phyloP scores from a whole-genome alignment of 2,113 vertebrate species.

The Verasper variegatus region DNA sequence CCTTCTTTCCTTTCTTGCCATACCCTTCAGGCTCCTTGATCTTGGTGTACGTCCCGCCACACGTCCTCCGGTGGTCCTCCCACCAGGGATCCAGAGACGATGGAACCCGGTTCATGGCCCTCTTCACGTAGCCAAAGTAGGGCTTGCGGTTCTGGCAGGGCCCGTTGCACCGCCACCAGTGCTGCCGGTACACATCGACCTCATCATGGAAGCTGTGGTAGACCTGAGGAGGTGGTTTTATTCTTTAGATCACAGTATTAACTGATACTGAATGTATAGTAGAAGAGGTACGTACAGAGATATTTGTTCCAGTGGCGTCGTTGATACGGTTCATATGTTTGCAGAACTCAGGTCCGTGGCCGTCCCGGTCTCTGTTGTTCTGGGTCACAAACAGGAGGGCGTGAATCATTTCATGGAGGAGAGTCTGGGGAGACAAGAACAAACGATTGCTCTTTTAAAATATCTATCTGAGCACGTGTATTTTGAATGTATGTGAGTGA shows the following conservation, averaged over 20 bases:
- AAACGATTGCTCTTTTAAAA: background rate
- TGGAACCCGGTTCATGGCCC: slow-evolving; percentile 92
- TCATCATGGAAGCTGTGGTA: slow-evolving; percentile 92
- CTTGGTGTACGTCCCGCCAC: slow-evolving; percentile 91
- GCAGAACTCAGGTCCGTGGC: slow-evolving; percentile 95
- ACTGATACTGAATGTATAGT: background rate
- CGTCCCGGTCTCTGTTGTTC: slow-evolving; percentile 91
- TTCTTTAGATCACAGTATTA: background rate
- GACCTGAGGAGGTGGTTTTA: slow-evolving; percentile 76
- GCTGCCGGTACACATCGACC: slow-evolving; percentile 91
- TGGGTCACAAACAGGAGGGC: slow-evolving; percentile 96
- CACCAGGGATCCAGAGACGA: slow-evolving; percentile 93
- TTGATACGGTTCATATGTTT: slow-evolving; percentile 97
- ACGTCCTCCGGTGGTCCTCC: slow-evolving; percentile 87
- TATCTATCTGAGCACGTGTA: too few relatives aligned
- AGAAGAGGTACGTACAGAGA: slow-evolving; percentile 82
- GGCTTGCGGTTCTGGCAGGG: slow-evolving; percentile 88
- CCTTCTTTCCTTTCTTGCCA: slow-evolving; percentile 82
- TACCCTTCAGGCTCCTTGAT: slow-evolving; percentile 94
- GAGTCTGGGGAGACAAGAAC: slow-evolving; percentile 82
- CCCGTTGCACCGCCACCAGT: slow-evolving; percentile 96
- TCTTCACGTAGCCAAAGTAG: slow-evolving; percentile 92
- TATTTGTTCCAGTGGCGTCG: slow-evolving; percentile 87
- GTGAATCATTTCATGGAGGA: slow-evolving; percentile 99
- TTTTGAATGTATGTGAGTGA: too few relatives aligned